phyloP scores from a whole-genome alignment of 2,888 invertebrate species.

The Tetragonula carbonaria region DNA sequence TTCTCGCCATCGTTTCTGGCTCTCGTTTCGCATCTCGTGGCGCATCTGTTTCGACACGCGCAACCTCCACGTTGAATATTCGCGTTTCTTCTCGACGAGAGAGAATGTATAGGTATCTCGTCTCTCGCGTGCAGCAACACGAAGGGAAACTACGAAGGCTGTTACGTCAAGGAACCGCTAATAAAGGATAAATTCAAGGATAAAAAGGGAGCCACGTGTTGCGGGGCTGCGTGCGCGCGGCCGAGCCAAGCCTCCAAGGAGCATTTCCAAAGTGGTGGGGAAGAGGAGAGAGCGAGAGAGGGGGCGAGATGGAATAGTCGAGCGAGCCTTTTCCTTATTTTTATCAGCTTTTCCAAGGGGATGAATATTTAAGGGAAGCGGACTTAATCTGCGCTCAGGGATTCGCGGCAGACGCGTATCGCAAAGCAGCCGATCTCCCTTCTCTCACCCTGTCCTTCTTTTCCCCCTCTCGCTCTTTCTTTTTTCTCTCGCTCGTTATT shows the following conservation, averaged over 20 bases:
- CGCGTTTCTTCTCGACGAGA: background rate
- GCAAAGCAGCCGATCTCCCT: conserved; percentile 73
- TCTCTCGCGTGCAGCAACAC: background rate
- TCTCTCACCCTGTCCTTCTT: conserved; percentile 29
- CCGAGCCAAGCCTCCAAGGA: conserved; percentile 40
- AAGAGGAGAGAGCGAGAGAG: background rate
- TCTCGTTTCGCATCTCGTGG: background rate
- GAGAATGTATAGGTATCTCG: no score
- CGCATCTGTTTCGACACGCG: background rate
- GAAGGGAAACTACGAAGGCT: background rate
- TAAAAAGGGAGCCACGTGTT: conserved; percentile 67
- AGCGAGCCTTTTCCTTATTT: conserved; percentile 83
- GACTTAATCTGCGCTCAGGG: conserved; percentile 87
- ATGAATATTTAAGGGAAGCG: conserved; percentile 87
- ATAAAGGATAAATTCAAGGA: conserved; percentile 52
- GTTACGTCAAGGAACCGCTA: conserved; percentile 38
- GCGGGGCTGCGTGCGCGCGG: conserved; percentile 53
- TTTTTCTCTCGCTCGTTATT: conserved; percentile 50
- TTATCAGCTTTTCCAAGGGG: conserved; percentile 85
- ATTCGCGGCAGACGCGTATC: conserved; percentile 81
- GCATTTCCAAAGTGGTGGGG: conserved; percentile 43
- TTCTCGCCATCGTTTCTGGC: background rate
- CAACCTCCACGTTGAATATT: background rate
- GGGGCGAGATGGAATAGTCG: conserved; percentile 59
- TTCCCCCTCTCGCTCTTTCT: conserved; percentile 28